Conservation (phyloP, 2,113 vertebrate genomes). For the Erythrolamprus reginae region DNA sequence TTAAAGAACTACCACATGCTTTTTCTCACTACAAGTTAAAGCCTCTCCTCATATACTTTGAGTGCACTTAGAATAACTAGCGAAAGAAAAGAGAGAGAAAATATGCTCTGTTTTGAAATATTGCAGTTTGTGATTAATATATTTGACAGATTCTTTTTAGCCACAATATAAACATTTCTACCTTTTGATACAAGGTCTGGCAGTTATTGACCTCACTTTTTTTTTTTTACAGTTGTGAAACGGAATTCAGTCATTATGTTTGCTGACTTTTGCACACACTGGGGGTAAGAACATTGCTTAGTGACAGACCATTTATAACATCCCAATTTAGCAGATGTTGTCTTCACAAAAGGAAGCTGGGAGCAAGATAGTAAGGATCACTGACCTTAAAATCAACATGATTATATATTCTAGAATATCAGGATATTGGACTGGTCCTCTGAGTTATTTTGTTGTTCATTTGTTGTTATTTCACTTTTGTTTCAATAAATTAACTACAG, state of each 20-base stretch:
- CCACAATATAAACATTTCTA: constrained; percentile 13
- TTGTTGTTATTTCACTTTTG: neutral
- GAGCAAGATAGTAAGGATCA: neutral
- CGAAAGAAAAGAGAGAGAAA: neutral
- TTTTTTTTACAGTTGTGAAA: neutral
- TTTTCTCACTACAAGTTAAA: neutral
- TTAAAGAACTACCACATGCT: neutral
- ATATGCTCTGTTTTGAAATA: neutral
- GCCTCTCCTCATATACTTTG: neutral
- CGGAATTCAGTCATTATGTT: neutral
- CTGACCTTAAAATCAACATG: neutral
- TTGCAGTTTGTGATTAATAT: neutral
- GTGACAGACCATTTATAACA: neutral
- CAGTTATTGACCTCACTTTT: constrained; percentile 5
- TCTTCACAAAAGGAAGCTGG: neutral
- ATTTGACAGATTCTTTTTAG: neutral
- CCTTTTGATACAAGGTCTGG: constrained; percentile 4
- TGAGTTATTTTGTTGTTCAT: neutral
- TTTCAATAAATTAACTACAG: neutral
- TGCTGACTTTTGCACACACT: neutral
- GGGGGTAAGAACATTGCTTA: neutral
- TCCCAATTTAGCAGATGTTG: neutral
- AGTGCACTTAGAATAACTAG: neutral
- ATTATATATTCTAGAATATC: neutral
- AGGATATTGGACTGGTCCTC: neutral